Evolutionary conservation across 1,140 invertebrate species (phyloP).

Genomic region (Lepidurus apus): DNA sequence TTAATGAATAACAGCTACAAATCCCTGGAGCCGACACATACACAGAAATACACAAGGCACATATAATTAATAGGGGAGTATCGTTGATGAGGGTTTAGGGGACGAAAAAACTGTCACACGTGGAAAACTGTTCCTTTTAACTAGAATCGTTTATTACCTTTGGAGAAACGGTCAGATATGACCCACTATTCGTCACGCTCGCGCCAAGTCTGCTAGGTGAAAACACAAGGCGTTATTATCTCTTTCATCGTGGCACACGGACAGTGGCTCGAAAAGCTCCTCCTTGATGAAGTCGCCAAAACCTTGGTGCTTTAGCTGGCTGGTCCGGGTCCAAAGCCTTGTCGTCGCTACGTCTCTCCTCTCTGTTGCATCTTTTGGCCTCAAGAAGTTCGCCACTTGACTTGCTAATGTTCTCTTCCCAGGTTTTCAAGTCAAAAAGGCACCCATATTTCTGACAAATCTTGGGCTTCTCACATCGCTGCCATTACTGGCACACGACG

Average conservation of each 20-base stretch:
- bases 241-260: conserved; percentile 14
- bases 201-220: not conserved
- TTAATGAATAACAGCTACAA: conserved; percentile 4
- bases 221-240: conserved; percentile 16
- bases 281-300: conserved; percentile 21
- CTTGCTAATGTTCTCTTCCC: not conserved
- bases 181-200: conserved; percentile 17
- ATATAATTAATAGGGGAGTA: too few relatives aligned
- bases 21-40: not conserved
- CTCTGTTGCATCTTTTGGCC: not conserved
- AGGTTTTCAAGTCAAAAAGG: too few relatives aligned
- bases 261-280: not conserved
- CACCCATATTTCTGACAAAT: not conserved
- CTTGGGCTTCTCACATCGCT: not conserved
- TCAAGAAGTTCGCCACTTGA: not conserved
- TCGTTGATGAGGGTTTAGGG: too few relatives aligned
- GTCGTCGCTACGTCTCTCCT: not conserved
- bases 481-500: conserved; percentile 20
- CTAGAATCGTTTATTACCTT: not conserved
- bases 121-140: too few relatives aligned
- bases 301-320: not conserved
- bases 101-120: too few relatives aligned
- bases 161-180: conserved; percentile 19
- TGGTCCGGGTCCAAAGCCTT: not conserved
- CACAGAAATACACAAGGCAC: not conserved